Conservation (phyloP, 2,888 invertebrate species). For the Cantharis nigra region DNA sequence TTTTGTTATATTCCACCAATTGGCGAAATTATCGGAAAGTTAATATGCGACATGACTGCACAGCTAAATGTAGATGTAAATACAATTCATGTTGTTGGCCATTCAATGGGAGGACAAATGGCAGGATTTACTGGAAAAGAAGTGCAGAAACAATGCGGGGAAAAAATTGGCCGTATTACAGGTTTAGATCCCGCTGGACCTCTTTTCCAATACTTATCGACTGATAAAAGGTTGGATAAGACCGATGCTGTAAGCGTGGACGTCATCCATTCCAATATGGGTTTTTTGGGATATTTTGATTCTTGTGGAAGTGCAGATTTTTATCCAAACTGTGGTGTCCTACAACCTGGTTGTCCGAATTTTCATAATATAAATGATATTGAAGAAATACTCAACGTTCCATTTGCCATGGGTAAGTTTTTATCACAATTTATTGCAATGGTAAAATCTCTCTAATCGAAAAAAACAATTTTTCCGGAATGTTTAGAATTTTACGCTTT, state of each 20-base stretch:
- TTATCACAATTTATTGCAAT: too few species aligned
- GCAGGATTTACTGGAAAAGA: not conserved
- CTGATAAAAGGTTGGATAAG: not conserved
- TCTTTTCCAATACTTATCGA: not conserved
- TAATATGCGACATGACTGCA: not conserved
- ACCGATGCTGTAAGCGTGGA: slow-evolving; percentile 4
- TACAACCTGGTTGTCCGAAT: slow-evolving; percentile 1
- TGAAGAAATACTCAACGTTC: not conserved
- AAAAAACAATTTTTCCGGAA: too few species aligned
- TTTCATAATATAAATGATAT: not conserved
- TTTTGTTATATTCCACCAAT: not conserved
- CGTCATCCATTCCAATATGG: slow-evolving; percentile 4
- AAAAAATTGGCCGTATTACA: not conserved
- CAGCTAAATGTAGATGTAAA: not conserved
- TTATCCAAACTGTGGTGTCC: slow-evolving; percentile 9
- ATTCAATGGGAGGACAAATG: slow-evolving; percentile 13
- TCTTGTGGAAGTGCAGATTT: slow-evolving; percentile 4
- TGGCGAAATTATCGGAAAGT: not conserved
- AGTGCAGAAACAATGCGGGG: not conserved
- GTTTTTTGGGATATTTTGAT: slow-evolving; percentile 2
- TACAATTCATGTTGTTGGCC: slow-evolving; percentile 2
- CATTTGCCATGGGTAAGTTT: not conserved
- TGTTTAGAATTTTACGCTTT: too few species aligned
- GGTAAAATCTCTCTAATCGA: too few species aligned
- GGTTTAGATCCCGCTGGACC: slow-evolving; percentile 15